Evolutionary conservation across 1,140 invertebrate species (phyloP).

Genomic region (Oncopeltus fasciatus): DNA sequence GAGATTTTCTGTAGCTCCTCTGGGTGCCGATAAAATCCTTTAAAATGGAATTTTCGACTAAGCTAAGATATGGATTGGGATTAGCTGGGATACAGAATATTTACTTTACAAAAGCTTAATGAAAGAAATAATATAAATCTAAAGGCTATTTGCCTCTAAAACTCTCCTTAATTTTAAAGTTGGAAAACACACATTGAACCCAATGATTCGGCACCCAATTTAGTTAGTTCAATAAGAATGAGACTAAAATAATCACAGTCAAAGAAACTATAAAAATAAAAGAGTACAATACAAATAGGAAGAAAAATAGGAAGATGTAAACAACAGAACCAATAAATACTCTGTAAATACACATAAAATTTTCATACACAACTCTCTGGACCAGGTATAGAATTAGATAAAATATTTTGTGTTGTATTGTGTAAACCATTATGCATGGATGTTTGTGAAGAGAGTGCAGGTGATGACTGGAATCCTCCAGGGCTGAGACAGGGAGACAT

Average conservation of each 20-base stretch:
- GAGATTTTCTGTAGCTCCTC: no score
- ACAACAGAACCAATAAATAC: not conserved
- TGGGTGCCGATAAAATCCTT: no score
- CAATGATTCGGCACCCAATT: not conserved
- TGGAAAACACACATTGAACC: not conserved
- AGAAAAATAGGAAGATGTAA: not conserved
- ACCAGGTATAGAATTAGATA: constrained; percentile 55
- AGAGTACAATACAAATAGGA: not conserved
- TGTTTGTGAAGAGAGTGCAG: constrained; percentile 26
- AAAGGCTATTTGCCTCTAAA: not conserved
- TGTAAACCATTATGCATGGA: constrained; percentile 27
- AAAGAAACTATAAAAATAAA: not conserved
- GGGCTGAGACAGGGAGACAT: constrained; percentile 19
- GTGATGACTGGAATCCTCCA: constrained; percentile 7
- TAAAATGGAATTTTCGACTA: no score
- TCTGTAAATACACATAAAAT: not conserved
- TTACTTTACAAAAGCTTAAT: no score
- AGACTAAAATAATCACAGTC: not conserved
- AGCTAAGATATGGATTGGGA: no score
- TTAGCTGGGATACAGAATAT: no score
- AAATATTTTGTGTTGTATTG: constrained; percentile 38
- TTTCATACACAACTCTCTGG: constrained; percentile 52
- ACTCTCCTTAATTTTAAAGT: not conserved
- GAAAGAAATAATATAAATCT: not conserved
- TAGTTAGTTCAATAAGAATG: not conserved